A percentile compares a stretch with the other conserved stretches of the same genome.
phyloP scores from a whole-genome alignment of 2,113 vertebrate genomes.

The Cyprichromis sp. region DNA sequence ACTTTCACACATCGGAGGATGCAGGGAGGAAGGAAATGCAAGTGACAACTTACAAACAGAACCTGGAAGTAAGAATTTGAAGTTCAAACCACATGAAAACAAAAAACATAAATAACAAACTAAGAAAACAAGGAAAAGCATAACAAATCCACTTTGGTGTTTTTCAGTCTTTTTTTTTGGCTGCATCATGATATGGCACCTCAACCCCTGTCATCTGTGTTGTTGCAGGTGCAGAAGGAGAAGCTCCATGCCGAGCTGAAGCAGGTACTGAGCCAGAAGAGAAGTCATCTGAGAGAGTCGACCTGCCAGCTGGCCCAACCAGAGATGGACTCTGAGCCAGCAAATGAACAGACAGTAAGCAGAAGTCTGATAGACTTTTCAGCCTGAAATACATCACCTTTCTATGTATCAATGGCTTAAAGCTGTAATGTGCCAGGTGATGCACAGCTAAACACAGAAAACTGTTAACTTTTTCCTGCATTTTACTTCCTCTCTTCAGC shows the following conservation, averaged over 20 bases:
- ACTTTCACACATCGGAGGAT: not conserved
- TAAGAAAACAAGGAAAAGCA: not conserved
- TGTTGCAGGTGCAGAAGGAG: slow-evolving; percentile 77
- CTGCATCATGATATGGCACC: not conserved
- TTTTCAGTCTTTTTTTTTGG: not conserved
- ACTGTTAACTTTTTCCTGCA: not conserved
- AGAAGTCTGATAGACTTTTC: not conserved
- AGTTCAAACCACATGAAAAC: not conserved
- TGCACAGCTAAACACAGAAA: not conserved
- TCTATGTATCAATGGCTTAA: not conserved
- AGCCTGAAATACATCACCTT: accelerated
- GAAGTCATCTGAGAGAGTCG: slow-evolving; percentile 56
- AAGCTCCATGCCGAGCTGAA: slow-evolving; percentile 85
- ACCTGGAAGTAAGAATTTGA: not conserved
- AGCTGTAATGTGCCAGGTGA: not conserved
- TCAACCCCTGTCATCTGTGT: not conserved
- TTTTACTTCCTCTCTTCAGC: not conserved
- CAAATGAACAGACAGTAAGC: slow-evolving; percentile 44
- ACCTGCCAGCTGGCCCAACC: slow-evolving; percentile 44
- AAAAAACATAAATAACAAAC: not conserved
- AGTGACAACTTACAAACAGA: not conserved
- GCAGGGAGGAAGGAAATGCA: not conserved
- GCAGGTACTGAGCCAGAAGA: slow-evolving; percentile 77
- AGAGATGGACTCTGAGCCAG: slow-evolving; percentile 60
- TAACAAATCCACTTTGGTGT: not conserved